phyloP scores from a whole-genome alignment of 2,888 invertebrate genomes.

The Trissolcus japonicus region DNA sequence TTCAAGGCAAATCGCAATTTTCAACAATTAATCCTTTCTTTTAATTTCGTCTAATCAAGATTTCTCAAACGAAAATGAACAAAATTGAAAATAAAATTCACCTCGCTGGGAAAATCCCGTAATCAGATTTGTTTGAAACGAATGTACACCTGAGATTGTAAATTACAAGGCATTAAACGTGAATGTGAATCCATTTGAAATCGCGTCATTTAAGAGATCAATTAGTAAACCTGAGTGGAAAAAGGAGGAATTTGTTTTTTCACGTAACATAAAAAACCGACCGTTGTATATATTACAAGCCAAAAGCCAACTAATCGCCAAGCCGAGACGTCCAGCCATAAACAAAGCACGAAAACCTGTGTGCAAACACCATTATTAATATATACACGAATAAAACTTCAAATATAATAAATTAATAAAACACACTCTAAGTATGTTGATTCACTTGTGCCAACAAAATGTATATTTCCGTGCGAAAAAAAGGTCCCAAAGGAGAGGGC shows the following conservation, averaged over 20 bases:
- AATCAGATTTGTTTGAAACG: too few species aligned
- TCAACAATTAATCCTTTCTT: too few species aligned
- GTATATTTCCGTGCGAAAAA: constrained; percentile 20
- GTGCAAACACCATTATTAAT: constrained; percentile 29
- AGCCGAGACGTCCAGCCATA: neutral
- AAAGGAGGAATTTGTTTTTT: neutral
- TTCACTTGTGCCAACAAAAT: constrained; percentile 35
- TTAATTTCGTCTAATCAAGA: too few species aligned
- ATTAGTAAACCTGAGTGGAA: constrained; percentile 19
- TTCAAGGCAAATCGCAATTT: too few species aligned
- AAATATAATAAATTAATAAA: constrained; percentile 43
- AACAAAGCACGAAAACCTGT: constrained; percentile 22
- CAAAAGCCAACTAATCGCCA: constrained; percentile 12
- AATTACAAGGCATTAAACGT: constrained; percentile 18
- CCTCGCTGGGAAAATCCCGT: too few species aligned
- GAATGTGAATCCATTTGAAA: constrained; percentile 5
- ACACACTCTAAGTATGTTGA: constrained; percentile 41
- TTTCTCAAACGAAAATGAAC: too few species aligned
- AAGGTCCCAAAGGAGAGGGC: constrained; percentile 8
- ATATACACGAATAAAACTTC: constrained; percentile 16
- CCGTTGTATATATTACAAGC: neutral
- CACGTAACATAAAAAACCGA: constrained; percentile 11
- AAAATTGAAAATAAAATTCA: too few species aligned
- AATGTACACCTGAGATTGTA: constrained; percentile 1
- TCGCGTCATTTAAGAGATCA: constrained; percentile 32